Evolutionary conservation across 2,113 vertebrate genomes (phyloP), one percentile per base, ranked within the genome.

Genomic region (Nesoenas mayeri): DNA sequence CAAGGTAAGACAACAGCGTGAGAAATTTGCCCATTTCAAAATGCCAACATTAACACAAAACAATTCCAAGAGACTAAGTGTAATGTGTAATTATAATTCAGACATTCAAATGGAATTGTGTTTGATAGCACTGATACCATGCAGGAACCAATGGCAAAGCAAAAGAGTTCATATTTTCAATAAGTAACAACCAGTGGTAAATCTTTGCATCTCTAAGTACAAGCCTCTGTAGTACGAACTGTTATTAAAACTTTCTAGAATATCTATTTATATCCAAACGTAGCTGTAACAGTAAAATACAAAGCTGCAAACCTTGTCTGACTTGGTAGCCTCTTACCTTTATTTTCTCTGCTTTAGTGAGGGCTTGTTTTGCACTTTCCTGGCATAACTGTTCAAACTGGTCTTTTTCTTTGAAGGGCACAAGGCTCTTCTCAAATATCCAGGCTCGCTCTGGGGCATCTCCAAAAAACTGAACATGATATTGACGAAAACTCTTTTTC

Each of bases 391-490:
- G 97, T 40, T 99, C 98, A 96, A 99, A 99, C 40, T 99, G 99
- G 58, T 98, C 98, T 97, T 98, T 98, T 80, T 98, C 99, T 79
- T 98, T 98, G 91, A 99, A 99, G 29, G 98, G 94, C 36, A 99
- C 99, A 94, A 99, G 98, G 97, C 98, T 99, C 97, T 99, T 99
- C 97, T 99, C 99, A 96, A 99, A 99, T 94, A 99, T 98, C 98
- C 99, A 99, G 25, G 99, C 99, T 97, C 99, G 98, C 96, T 99
- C 99, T 16, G 99, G 99, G 47, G 98, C 98, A 38, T 99, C 98
- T 54, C 99, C 99, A 95, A 99, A 99, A 97, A 99, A 99, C 97
- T 99, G 99, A 50, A 99, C 98, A 3, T 99, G 99, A 95, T 99
- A 99, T 61, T 99, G 98, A 89, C 98, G 94, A 91, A 99, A 91